phyloP scores from a whole-genome alignment of 2,797 vertebrate genomes.

The Oryzias sinensis region DNA sequence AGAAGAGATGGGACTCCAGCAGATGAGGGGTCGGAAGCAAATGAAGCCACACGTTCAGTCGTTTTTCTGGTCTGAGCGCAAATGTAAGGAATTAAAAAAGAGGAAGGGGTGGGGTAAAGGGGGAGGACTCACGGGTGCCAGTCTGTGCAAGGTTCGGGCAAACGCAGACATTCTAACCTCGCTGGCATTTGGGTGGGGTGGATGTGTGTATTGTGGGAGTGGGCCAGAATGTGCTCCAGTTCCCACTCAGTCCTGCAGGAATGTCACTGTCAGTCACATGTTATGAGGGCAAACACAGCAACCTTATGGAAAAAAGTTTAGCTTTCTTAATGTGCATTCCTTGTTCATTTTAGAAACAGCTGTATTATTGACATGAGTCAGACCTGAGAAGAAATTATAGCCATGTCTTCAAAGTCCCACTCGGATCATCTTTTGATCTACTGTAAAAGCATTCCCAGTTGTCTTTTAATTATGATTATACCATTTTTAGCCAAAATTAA shows the following conservation, averaged over 20 bases:
- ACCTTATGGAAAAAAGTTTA: conserved; percentile 8
- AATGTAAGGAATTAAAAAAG: conserved; percentile 51
- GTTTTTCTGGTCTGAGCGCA: conserved; percentile 26
- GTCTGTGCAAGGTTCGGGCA: conserved; percentile 56
- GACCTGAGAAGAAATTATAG: too few relatives aligned
- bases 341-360: too few relatives aligned
- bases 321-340: background rate
- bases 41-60: conserved; percentile 17
- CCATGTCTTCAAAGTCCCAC: too few relatives aligned
- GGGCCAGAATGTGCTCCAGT: conserved; percentile 30
- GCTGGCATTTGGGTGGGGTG: conserved; percentile 34
- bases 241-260: conserved; percentile 59
- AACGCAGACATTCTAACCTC: conserved; percentile 65
- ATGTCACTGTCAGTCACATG: conserved; percentile 58
- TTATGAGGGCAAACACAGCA: conserved; percentile 10
- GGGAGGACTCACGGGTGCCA: conserved; percentile 61
- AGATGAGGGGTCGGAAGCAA: conserved; percentile 33
- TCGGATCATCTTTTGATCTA: too few relatives aligned
- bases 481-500: too few relatives aligned
- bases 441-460: too few relatives aligned
- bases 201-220: conserved; percentile 15
- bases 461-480: too few relatives aligned
- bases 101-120: conserved; percentile 3
- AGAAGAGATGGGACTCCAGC: conserved; percentile 25
- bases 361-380: too few relatives aligned